Conservation (phyloP, 2,797 vertebrate genomes). For the Artibeus jamaicensis region DNA sequence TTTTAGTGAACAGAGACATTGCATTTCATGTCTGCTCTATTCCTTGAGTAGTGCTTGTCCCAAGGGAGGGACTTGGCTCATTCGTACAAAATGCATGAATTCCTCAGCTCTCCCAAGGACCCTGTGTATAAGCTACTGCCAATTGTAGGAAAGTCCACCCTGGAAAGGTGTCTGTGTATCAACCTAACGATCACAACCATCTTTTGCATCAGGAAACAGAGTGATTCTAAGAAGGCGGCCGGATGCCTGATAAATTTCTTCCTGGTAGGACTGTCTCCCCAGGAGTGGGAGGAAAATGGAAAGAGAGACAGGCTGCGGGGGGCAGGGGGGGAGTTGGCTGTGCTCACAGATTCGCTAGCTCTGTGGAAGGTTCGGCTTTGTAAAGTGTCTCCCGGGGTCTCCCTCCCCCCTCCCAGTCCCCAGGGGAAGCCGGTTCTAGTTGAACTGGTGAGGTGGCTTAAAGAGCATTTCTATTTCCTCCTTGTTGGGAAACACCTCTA, state of each 20-base stretch:
- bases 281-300: neutral
- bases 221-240: neutral
- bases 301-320: neutral
- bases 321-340: neutral
- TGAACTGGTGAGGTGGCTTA: neutral
- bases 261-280: neutral
- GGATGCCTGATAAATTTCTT: neutral
- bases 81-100: neutral
- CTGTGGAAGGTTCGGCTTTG: neutral
- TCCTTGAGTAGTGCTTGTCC: neutral
- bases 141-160: neutral
- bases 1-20: neutral
- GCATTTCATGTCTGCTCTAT: neutral
- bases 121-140: neutral
- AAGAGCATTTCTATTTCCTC: neutral
- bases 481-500: neutral
- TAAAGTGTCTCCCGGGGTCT: neutral
- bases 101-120: neutral
- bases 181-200: neutral
- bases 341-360: neutral
- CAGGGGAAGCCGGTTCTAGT: neutral
- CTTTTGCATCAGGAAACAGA: neutral
- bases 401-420: no score
- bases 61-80: neutral
- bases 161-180: neutral